Base-by-base conservation (phyloP, 1,140 invertebrate genomes). In the Lasaia peninsularis region DNA sequence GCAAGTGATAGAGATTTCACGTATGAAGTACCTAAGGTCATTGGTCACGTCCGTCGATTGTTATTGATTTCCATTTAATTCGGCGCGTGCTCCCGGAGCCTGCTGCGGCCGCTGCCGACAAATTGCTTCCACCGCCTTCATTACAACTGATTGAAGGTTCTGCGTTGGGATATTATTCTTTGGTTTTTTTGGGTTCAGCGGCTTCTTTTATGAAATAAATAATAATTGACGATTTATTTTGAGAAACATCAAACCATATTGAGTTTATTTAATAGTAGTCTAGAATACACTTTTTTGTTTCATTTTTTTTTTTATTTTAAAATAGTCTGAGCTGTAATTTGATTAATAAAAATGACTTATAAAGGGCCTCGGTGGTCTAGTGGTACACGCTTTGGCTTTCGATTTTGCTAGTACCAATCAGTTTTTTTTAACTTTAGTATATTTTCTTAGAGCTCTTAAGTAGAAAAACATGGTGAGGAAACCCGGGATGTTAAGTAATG, bases 61-160 rank as follows among this genome's bases (percentile, higher is more conserved):
- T 70, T 82, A 88, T 88, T 81, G 85, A 88, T 85, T 88, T 82
- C 76, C 85, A 82, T 86, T 88, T 86, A 88, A 85, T 80, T 68
- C 73, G 74, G 78, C 74, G 77, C 85, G 82, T 88, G 85, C 73
- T 75, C 54, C 58, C 67, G 57, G 56, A 65, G 68, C 58, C 63
- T 60, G 64, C 67, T 56, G 62, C 37, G 60, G 53, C 65, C 60
- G 67, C 72, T 70, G 69, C 68, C 71, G 66, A 66, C 73, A 75
- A 80, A 78, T 78, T 77, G 71, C 71, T 64, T 67, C 70, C 63
- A 58, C 60, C 65, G 65, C 54, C 67, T 70, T 69, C 74, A 76
- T 80, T 77, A 74, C 63, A 56, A 68, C 56, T 77, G 78, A 83
- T 80, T 83, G 77, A 72, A 77, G 68, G 67, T 44, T 56, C 24